Evolutionary conservation across 2,113 vertebrate genomes (phyloP).

Genomic region (Lycaon pictus): DNA sequence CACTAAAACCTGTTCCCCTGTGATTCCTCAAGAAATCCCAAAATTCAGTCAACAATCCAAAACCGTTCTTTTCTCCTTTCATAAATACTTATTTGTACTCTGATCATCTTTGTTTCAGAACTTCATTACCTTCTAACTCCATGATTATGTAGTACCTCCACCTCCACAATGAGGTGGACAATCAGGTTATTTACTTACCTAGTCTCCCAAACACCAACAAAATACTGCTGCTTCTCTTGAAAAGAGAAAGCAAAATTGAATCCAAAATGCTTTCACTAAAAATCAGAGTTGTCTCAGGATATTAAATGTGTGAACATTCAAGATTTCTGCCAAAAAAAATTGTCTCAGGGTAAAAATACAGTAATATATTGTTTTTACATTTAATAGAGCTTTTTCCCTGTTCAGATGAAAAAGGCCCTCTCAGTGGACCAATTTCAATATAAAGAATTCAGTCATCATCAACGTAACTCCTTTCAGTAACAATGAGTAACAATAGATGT

Average conservation of each 20-base stretch:
- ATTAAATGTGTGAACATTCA: constrained; percentile 24
- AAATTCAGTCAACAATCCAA: constrained; percentile 23
- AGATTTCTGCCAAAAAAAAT: constrained; percentile 23
- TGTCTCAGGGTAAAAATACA: constrained; percentile 36
- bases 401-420: not conserved
- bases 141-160: not conserved
- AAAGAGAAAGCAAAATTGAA: constrained; percentile 30
- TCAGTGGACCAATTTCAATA: not conserved
- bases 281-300: not conserved
- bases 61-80: not conserved
- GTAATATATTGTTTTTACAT: not conserved
- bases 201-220: constrained; percentile 5
- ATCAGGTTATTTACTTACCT: constrained; percentile 9
- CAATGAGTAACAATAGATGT: not conserved
- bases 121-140: not conserved
- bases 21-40: not conserved
- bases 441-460: constrained; percentile 35
- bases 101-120: not conserved
- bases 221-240: not conserved
- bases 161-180: not conserved
- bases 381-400: not conserved
- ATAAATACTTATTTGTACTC: not conserved
- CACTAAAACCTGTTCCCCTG: constrained; percentile 17
- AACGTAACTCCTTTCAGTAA: constrained; percentile 27
- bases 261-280: constrained; percentile 56